phyloP scores from a whole-genome alignment of 2,113 vertebrate species.

The Rhinopomastus cyanomelas region DNA sequence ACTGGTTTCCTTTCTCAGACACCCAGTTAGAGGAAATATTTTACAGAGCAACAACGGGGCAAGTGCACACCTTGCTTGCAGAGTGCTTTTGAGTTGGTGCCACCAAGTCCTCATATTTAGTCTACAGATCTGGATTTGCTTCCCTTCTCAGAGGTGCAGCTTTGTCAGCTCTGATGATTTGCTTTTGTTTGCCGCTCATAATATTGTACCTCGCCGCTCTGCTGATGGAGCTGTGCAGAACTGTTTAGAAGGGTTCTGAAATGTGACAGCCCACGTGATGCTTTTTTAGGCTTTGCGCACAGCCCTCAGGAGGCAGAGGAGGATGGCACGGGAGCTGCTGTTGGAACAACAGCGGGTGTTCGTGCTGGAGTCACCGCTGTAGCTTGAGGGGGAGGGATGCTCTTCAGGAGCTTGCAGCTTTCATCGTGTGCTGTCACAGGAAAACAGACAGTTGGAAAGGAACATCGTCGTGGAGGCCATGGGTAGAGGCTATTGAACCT shows the following conservation, averaged over 20 bases:
- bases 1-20: neutral
- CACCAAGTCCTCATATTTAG: neutral
- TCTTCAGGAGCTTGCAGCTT: neutral
- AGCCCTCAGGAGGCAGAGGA: neutral
- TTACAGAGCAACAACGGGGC: neutral
- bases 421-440: neutral
- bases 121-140: neutral
- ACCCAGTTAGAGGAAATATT: neutral
- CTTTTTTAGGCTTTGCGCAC: conserved; percentile 27
- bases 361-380: rapidly evolving
- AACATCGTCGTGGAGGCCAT: neutral
- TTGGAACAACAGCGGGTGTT: neutral
- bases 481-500: neutral
- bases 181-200: conserved; percentile 16
- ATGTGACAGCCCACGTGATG: conserved; percentile 20
- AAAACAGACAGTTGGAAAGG: neutral
- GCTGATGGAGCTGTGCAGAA: neutral
- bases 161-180: conserved; percentile 16
- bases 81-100: neutral
- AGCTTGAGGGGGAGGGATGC: neutral
- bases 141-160: neutral
- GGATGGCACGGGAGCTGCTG: neutral
- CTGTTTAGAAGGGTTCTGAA: neutral
- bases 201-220: neutral
- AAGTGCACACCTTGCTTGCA: neutral